Conservation (phyloP, 2,113 vertebrate genomes). For the Chascanopsetta lugubris region DNA sequence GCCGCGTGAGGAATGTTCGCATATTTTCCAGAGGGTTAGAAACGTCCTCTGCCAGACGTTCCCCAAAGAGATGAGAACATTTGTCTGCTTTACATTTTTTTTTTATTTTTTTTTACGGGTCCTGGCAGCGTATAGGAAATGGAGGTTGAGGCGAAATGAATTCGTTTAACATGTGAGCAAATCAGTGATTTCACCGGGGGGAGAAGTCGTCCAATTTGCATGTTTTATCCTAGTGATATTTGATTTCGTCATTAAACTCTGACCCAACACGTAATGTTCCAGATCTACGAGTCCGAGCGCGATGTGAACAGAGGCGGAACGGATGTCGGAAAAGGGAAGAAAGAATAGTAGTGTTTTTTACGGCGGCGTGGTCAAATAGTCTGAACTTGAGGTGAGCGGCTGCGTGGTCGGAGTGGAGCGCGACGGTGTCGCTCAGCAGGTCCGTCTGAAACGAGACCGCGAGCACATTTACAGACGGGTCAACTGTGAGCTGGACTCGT, state of each 20-base stretch:
- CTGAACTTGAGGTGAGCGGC: conserved; percentile 67
- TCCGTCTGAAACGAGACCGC: conserved; percentile 7
- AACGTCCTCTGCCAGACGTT: conserved; percentile 71
- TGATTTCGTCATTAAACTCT: conserved; percentile 38
- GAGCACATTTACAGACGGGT: conserved; percentile 1
- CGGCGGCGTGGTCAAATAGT: conserved; percentile 68
- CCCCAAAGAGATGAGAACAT: conserved; percentile 78
- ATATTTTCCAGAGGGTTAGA: conserved; percentile 80
- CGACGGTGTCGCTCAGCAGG: conserved; percentile 40
- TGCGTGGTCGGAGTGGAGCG: conserved; percentile 34
- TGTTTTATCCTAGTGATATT: conserved; percentile 48
- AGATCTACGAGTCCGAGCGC: conserved; percentile 53
- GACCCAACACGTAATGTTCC: conserved; percentile 29
- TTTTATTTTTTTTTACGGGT: conserved; percentile 68
- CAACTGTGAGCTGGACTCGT: not conserved
- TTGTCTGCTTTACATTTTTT: conserved; percentile 79
- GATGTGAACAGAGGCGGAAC: conserved; percentile 60
- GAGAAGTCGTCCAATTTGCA: conserved; percentile 47
- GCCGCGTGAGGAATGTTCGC: conserved; percentile 70
- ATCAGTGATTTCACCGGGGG: conserved; percentile 52
- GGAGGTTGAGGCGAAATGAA: conserved; percentile 68
- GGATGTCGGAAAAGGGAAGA: conserved; percentile 71
- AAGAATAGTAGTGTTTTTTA: conserved; percentile 52
- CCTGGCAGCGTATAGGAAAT: conserved; percentile 56
- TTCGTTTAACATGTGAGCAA: conserved; percentile 62